A percentile compares a stretch with the other conserved stretches of the same genome.
Conservation (phyloP, 2,888 invertebrate genomes). For the Steinernema scapterisci region DNA sequence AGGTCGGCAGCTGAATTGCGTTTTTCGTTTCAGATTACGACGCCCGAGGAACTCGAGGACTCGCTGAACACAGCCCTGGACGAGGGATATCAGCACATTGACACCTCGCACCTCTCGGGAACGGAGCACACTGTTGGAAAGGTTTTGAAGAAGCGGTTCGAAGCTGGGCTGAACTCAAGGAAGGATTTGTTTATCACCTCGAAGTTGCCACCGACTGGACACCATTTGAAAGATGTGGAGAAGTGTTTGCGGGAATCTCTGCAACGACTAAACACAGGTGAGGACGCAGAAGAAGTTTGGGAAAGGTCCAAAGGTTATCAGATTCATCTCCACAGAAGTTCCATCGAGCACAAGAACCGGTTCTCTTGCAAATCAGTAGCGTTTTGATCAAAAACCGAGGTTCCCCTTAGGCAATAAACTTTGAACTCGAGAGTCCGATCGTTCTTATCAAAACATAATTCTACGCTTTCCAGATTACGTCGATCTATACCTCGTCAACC, state of each 20-base stretch:
- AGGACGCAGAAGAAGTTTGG: too few species aligned
- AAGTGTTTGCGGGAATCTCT: constrained; percentile 25
- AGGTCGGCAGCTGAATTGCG: too few species aligned
- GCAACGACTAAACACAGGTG: constrained; percentile 1
- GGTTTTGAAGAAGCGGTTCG: background rate
- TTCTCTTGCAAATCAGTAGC: too few species aligned
- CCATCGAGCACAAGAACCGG: too few species aligned
- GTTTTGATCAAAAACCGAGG: too few species aligned
- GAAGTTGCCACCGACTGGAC: constrained; percentile 2
- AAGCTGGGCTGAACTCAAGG: background rate
- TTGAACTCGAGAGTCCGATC: too few species aligned
- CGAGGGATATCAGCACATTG: constrained; percentile 9
- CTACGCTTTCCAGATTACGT: constrained; percentile 44
- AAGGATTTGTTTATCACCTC: constrained; percentile 16
- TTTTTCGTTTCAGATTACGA: constrained; percentile 6
- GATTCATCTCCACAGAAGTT: too few species aligned
- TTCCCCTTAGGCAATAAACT: too few species aligned
- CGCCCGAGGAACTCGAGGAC: constrained; percentile 12
- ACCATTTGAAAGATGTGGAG: constrained; percentile 19
- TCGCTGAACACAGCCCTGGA: background rate
- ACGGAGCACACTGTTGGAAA: constrained; percentile 14
- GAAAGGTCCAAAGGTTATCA: too few species aligned
- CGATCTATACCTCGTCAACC: constrained; percentile 58
- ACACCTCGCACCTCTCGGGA: constrained; percentile 15
- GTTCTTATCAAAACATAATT: background rate